phyloP scores from a whole-genome alignment of 64 coral and sea anemone species.

The Dendrophyllia cribrosa region DNA sequence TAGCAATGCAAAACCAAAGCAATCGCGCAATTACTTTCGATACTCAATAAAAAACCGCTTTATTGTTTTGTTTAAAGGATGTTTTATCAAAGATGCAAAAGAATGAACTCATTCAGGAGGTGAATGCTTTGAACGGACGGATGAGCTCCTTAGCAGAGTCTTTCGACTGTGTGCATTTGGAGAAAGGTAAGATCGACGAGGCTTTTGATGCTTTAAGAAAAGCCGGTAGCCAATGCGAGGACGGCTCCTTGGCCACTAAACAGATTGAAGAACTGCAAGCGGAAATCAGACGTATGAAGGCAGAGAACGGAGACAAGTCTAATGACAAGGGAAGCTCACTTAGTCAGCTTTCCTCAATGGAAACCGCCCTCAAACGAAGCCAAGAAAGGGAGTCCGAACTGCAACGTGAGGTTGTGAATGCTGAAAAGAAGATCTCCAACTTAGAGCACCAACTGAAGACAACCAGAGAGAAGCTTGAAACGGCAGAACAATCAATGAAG shows the following conservation, averaged over 20 bases:
- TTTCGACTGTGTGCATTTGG: neutral
- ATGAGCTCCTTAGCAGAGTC: neutral
- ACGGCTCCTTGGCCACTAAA: neutral
- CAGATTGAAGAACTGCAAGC: neutral
- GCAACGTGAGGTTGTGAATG: constrained; percentile 70
- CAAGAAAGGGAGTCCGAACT: constrained; percentile 89
- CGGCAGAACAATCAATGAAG: constrained; percentile 55
- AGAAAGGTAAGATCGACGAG: constrained; percentile 13
- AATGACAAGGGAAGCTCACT: constrained; percentile 44
- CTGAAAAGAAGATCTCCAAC: constrained; percentile 84
- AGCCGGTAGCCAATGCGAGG: neutral
- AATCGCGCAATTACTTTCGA: no score
- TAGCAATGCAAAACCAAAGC: no score
- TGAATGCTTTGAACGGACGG: neutral
- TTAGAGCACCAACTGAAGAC: constrained; percentile 82
- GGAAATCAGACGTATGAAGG: neutral
- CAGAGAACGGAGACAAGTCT: neutral
- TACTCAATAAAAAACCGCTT: no score
- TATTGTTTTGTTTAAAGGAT: neutral
- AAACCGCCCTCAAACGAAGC: constrained; percentile 62
- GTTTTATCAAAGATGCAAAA: neutral
- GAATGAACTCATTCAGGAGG: neutral
- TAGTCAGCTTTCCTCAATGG: constrained; percentile 65
- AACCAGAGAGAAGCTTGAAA: constrained; percentile 64
- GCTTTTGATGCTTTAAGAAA: neutral